Evolutionary conservation across 2,113 vertebrate species (phyloP), one percentile per base, ranked within the genome.

Genomic region (Rhagologus leucostigma): DNA sequence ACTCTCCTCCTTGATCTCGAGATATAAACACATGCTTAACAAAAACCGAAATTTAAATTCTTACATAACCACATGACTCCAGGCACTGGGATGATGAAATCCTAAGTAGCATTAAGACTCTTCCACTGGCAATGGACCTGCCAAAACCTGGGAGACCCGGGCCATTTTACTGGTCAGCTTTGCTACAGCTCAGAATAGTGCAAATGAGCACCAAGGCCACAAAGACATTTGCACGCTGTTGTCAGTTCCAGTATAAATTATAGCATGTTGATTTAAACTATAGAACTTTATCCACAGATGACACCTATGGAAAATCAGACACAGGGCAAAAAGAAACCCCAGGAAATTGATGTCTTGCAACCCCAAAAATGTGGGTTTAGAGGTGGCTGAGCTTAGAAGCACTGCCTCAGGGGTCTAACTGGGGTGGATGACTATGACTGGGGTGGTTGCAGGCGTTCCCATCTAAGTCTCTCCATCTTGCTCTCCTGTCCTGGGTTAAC

Each of bases 11-110:
- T 64, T 71, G 55, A 87, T 89, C 84, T 76, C 5, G 1, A 87
- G 65, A 87, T 75, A 88, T 39, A 70, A 93, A 82, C 70, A 35
- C 41, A 46, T 12, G 57, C 84, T 82, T 62, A 33, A 73, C 41
- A 80, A 79, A 93, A 76, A 2, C 3, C 2, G 2, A 80, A 69
- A 87, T 80, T 50, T 68, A 63, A 76, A 69, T 79, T 79, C 55
- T 87, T 84, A 59, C 84, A 32, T 87, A 93, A 96, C 32, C 37
- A 30, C 78, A 73, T 84, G 74, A 75, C 81, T 82, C 24, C 78
- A 93, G 74, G 84, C 78, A 30, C 42, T 19, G 41, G 23, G 59
- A 68, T 90, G 93, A 93, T 44, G 84, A 96, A 96, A 96, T 65
- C n/a, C 73, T 27, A 49, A 78, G 32, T 6, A 84, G 56, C 65